Evolutionary conservation across 2,113 vertebrate species (phyloP).

Genomic region (Caranx ignobilis): DNA sequence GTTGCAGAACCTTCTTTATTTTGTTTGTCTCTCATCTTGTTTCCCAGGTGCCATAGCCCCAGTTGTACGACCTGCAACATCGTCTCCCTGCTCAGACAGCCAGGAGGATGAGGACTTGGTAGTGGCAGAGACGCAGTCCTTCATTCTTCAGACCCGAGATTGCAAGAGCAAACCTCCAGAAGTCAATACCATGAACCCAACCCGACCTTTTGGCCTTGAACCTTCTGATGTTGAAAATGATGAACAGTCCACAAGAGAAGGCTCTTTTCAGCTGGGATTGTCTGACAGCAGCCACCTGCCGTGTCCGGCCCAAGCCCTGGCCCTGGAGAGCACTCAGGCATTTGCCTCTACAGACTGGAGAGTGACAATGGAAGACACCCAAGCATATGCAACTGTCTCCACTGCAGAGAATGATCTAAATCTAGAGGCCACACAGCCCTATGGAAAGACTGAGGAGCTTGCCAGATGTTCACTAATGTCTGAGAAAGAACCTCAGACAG

Average conservation of each 20-base stretch:
- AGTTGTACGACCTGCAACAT: background rate
- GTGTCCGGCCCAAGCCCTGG: conserved; percentile 33
- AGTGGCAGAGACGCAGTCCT: conserved; percentile 81
- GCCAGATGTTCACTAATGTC: conserved; percentile 5
- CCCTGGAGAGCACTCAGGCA: conserved; percentile 63
- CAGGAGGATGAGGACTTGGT: conserved; percentile 72
- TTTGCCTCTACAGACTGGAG: conserved; percentile 30
- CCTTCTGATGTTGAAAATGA: conserved; percentile 30
- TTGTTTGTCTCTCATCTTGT: background rate
- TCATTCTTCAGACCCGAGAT: conserved; percentile 51
- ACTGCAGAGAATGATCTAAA: conserved; percentile 50
- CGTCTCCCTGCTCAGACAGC: conserved; percentile 53
- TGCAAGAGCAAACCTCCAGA: background rate
- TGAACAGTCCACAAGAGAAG: conserved; percentile 12
- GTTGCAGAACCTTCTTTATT: background rate
- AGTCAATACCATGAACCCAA: conserved; percentile 32
- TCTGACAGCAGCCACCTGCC: conserved; percentile 70
- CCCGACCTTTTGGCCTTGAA: conserved; percentile 29
- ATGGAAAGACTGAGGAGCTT: conserved; percentile 35
- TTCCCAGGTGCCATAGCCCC: conserved; percentile 40
- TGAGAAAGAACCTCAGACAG: conserved; percentile 17
- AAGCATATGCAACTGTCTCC: conserved; percentile 33
- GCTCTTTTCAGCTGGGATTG: conserved; percentile 67
- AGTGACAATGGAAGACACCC: conserved; percentile 61
- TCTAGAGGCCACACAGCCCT: conserved; percentile 62